phyloP scores from a whole-genome alignment of 2,113 vertebrate genomes.

The Oncorhynchus nerka region DNA sequence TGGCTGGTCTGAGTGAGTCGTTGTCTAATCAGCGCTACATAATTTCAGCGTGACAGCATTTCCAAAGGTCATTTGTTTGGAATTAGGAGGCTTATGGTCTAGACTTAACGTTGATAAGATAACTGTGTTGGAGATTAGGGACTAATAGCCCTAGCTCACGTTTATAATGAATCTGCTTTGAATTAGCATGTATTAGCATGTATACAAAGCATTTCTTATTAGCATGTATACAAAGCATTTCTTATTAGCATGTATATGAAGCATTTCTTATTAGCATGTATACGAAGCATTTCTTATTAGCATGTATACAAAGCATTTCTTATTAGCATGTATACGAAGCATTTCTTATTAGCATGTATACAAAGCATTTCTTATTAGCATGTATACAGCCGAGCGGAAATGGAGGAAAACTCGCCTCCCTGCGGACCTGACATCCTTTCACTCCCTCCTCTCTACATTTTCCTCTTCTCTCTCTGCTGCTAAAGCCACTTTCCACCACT shows the following conservation, averaged over 20 bases:
- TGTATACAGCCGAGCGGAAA: no score
- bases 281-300: not conserved
- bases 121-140: conserved; percentile 8
- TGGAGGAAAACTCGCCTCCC: no score
- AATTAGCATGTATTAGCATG: conserved; percentile 7
- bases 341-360: not conserved
- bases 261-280: conserved; percentile 10
- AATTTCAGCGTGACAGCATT: not conserved
- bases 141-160: not conserved
- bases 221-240: conserved; percentile 4
- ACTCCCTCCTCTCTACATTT: no score
- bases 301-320: not conserved
- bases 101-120: not conserved
- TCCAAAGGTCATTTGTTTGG: conserved; percentile 22
- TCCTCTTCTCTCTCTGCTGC: no score
- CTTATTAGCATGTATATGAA: not conserved
- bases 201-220: conserved; percentile 12
- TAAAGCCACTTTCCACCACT: no score
- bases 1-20: no score
- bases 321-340: conserved; percentile 1
- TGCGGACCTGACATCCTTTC: no score
- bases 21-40: no score
- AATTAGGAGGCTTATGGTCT: conserved; percentile 20
- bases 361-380: conserved; percentile 11
- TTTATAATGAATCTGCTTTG: conserved; percentile 37